A percentile compares a stretch with the other conserved stretches of the same genome.
Conservation (phyloP, 2,888 invertebrate genomes). For the Linnaemya tessellans region DNA sequence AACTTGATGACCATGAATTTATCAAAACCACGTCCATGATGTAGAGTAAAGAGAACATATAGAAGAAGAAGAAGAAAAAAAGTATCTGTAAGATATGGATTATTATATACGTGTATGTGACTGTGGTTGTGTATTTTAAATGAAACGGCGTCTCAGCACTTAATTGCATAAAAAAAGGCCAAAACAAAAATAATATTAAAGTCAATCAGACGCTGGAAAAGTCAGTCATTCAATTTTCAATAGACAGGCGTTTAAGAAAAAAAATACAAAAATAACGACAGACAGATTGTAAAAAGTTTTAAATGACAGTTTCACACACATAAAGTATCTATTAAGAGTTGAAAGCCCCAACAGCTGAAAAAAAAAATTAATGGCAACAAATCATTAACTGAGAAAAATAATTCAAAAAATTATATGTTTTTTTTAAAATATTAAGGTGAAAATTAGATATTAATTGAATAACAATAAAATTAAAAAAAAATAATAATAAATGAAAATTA, state of each 20-base stretch:
- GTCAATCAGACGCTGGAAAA: slow-evolving; percentile 56
- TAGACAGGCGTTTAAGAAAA: slow-evolving; percentile 18
- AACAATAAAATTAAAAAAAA: background rate
- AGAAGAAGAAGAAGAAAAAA: slow-evolving; percentile 12
- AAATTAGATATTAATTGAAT: too few relatives aligned
- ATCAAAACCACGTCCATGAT: slow-evolving; percentile 67
- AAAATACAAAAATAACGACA: background rate
- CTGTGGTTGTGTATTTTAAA: slow-evolving; percentile 27
- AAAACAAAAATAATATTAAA: slow-evolving; percentile 10
- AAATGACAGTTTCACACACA: slow-evolving; percentile 63
- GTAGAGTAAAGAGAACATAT: slow-evolving; percentile 46
- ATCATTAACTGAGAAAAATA: slow-evolving; percentile 21
- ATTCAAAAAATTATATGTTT: slow-evolving; percentile 1
- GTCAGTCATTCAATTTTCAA: slow-evolving; percentile 51
- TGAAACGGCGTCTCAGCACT: slow-evolving; percentile 59
- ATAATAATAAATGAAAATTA: slow-evolving; percentile 6
- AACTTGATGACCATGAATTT: slow-evolving; percentile 74
- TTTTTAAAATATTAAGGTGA: background rate
- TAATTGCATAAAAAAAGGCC: slow-evolving; percentile 20
- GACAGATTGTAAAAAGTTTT: slow-evolving; percentile 45
- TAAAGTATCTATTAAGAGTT: slow-evolving; percentile 46
- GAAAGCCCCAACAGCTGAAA: slow-evolving; percentile 32
- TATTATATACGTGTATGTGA: background rate
- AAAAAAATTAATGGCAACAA: slow-evolving; percentile 34
- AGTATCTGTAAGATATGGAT: slow-evolving; percentile 46